A percentile compares a stretch with the other conserved stretches of the same genome.
phyloP scores from a whole-genome alignment of 2,797 vertebrate species.

The Euthynnus affinis region DNA sequence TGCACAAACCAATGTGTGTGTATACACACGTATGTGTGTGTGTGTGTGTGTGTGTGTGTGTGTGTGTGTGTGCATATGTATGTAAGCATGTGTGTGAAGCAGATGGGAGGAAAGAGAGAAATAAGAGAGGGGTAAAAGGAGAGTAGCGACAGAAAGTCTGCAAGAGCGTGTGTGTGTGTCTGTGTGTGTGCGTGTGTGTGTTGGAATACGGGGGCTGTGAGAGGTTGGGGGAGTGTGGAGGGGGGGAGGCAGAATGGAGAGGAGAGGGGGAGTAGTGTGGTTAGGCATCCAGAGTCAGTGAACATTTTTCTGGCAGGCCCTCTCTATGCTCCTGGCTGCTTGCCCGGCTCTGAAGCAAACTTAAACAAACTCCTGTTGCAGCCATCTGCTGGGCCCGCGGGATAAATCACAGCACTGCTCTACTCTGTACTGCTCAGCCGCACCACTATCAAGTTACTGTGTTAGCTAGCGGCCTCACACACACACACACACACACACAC shows the following conservation, averaged over 20 bases:
- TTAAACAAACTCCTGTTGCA: slow-evolving; percentile 99
- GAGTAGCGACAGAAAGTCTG: slow-evolving; percentile 86
- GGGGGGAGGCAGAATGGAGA: slow-evolving; percentile 67
- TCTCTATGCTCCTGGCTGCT: slow-evolving; percentile 90
- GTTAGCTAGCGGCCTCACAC: slow-evolving; percentile 79
- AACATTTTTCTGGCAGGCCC: slow-evolving; percentile 93
- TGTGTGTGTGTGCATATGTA: slow-evolving; percentile 42
- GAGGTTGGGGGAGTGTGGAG: no score
- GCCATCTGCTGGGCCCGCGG: slow-evolving; percentile 99
- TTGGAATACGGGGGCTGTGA: slow-evolving; percentile 75
- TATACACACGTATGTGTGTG: slow-evolving; percentile 24
- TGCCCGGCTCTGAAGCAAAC: slow-evolving; percentile 96
- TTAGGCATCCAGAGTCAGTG: slow-evolving; percentile 93
- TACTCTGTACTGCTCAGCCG: slow-evolving; percentile 79
- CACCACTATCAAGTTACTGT: slow-evolving; percentile 84
- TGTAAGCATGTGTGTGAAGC: slow-evolving; percentile 80
- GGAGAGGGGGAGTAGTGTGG: slow-evolving; percentile 75
- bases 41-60: slow-evolving; percentile 6
- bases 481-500: slow-evolving; percentile 47
- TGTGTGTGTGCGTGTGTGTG: slow-evolving; percentile 67
- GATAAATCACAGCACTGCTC: slow-evolving; percentile 99
- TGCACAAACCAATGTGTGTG: slow-evolving; percentile 38
- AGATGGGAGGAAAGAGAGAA: slow-evolving; percentile 86
- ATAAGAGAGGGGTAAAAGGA: slow-evolving; percentile 85
- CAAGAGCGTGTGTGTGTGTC: slow-evolving; percentile 69